Percentiles rank a stretch among this genome's conserved stretches.
These are phyloP conservation scores for Temnothorax ravouxi DNA, from an alignment of 2,888 invertebrate genomes.

Conservation along the genomic window DNA sequence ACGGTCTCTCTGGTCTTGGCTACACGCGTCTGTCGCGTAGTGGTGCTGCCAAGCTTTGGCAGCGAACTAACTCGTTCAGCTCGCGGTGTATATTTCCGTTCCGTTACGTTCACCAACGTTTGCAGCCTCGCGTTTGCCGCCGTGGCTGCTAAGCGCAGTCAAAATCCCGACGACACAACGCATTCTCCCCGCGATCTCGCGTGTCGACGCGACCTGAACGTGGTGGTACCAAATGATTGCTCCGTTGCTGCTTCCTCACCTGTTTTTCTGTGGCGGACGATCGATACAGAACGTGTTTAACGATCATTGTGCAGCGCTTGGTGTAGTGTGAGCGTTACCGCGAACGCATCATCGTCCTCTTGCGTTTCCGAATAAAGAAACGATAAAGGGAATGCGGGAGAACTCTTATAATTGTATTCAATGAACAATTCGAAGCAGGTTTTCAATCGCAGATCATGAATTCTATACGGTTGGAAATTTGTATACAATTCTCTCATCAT, in stretches of 20 bases:
- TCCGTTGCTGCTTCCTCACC: not conserved
- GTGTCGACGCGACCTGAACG: conserved; percentile 14
- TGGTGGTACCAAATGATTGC: not conserved
- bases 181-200: not conserved
- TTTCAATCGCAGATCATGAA: not conserved
- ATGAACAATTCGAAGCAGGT: not conserved
- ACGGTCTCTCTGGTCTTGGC: conserved; percentile 66
- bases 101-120: conserved; percentile 67
- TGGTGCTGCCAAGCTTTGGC: conserved; percentile 80
- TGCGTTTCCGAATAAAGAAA: not conserved
- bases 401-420: not conserved
- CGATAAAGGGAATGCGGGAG: not conserved
- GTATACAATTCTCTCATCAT: not conserved
- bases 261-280: not conserved
- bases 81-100: conserved; percentile 82
- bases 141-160: conserved; percentile 16
- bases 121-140: conserved; percentile 39
- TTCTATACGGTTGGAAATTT: not conserved
- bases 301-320: not conserved
- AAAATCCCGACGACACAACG: conserved; percentile 43
- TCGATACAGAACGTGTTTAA: not conserved
- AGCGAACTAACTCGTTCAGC: conserved; percentile 74
- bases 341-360: not conserved
- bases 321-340: not conserved
- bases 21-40: conserved; percentile 68